Percentiles rank a stretch among this genome's conserved stretches.
phyloP scores from a whole-genome alignment of 1,140 invertebrate species.

The Drosophila leontia region DNA sequence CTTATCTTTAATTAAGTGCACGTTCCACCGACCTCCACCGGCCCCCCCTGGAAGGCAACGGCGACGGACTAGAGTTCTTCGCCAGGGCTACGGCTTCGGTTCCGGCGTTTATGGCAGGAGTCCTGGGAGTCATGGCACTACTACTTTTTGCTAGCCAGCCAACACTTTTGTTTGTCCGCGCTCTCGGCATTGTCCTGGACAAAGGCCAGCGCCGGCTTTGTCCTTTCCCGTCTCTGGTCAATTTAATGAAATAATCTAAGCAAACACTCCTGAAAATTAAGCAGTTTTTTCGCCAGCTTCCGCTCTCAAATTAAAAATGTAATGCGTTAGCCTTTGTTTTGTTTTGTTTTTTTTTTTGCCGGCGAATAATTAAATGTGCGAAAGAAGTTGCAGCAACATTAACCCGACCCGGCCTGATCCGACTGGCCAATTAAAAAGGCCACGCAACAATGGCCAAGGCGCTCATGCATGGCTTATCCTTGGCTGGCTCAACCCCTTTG shows the following conservation, averaged over 20 bases:
- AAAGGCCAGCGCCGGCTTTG: slow-evolving; percentile 67
- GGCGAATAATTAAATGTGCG: slow-evolving; percentile 74
- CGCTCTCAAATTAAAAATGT: slow-evolving; percentile 73
- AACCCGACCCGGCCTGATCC: slow-evolving; percentile 28
- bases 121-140: slow-evolving; percentile 39
- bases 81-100: neutral
- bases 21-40: slow-evolving; percentile 42
- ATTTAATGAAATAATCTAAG: slow-evolving; percentile 83
- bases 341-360: slow-evolving; percentile 10
- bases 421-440: slow-evolving; percentile 76
- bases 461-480: slow-evolving; percentile 71
- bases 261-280: slow-evolving; percentile 80
- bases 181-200: slow-evolving; percentile 69
- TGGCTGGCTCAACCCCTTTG: slow-evolving; percentile 17
- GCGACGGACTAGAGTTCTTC: slow-evolving; percentile 20
- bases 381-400: slow-evolving; percentile 50
- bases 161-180: slow-evolving; percentile 76
- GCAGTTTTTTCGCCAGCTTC: slow-evolving; percentile 54
- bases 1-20: slow-evolving; percentile 84
- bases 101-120: slow-evolving; percentile 63
- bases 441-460: slow-evolving; percentile 75
- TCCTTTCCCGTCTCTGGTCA: slow-evolving; percentile 57
- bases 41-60: slow-evolving; percentile 17
- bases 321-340: slow-evolving; percentile 61
- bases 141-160: slow-evolving; percentile 42